Evolutionary conservation across 2,797 vertebrate genomes (phyloP).

Genomic region (Halcyon smyrnensis): DNA sequence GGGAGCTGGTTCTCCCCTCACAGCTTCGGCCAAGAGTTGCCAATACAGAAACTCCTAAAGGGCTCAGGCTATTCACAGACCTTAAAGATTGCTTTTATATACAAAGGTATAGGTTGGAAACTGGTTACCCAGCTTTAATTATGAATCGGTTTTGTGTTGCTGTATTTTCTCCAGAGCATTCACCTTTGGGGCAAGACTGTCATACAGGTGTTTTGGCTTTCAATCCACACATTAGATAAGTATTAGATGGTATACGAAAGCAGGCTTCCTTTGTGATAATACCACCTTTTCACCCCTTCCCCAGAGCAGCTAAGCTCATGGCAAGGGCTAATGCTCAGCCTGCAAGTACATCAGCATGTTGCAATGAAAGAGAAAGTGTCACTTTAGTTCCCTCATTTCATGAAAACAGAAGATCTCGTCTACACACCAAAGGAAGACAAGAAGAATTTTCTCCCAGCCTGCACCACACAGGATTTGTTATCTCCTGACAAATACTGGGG

Average conservation of each 20-base stretch:
- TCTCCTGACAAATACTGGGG: neutral
- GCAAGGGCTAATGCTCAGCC: neutral
- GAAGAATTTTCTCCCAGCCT: neutral
- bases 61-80: neutral
- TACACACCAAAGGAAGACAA: neutral
- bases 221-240: neutral
- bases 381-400: neutral
- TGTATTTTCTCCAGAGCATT: neutral
- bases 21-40: neutral
- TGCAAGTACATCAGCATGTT: neutral
- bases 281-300: neutral
- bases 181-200: neutral
- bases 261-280: neutral
- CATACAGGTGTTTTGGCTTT: accelerated
- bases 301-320: neutral
- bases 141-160: neutral
- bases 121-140: neutral
- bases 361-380: neutral
- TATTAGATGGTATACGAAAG: accelerated
- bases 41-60: neutral
- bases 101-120: neutral
- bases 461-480: neutral
- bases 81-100: neutral
- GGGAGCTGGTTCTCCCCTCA: accelerated
- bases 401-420: neutral